These are phyloP conservation scores for Hippocampus abdominalis DNA, from an alignment of 2,113 vertebrate species.

Conservation along the genomic window DNA sequence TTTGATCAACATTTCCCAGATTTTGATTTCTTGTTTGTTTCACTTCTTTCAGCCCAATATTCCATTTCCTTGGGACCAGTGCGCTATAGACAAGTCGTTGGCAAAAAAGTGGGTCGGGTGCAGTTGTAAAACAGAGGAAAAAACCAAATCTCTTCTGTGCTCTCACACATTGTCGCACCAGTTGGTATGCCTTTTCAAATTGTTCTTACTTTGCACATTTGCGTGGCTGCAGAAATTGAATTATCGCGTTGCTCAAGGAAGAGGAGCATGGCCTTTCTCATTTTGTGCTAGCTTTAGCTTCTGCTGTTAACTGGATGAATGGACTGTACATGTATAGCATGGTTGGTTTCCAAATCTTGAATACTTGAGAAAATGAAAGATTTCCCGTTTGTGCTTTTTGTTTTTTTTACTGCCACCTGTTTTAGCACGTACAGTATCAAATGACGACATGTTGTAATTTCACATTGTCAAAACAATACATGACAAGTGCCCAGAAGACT, in stretches of 20 bases:
- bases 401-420: conserved; percentile 40
- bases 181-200: neutral
- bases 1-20: conserved; percentile 44
- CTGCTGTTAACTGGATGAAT: neutral
- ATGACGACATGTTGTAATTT: conserved; percentile 46
- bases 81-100: conserved; percentile 23
- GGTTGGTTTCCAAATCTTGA: neutral
- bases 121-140: conserved; percentile 17
- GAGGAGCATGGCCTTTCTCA: neutral
- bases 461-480: conserved; percentile 47
- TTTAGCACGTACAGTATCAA: conserved; percentile 43
- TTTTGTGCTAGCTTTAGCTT: neutral
- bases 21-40: neutral
- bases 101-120: conserved; percentile 13
- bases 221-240: neutral
- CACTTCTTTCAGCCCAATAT: conserved; percentile 22
- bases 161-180: conserved; percentile 15
- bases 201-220: neutral
- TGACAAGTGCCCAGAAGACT: conserved; percentile 59
- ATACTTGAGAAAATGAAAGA: conserved; percentile 29
- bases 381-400: conserved; percentile 21
- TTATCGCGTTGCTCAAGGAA: neutral
- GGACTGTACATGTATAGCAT: neutral
- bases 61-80: conserved; percentile 30
- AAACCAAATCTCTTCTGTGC: conserved; percentile 39